A percentile compares a stretch with the other conserved stretches of the same genome.
phyloP scores from a whole-genome alignment of 1,140 invertebrate genomes.

The Calephelis virginiensis region DNA sequence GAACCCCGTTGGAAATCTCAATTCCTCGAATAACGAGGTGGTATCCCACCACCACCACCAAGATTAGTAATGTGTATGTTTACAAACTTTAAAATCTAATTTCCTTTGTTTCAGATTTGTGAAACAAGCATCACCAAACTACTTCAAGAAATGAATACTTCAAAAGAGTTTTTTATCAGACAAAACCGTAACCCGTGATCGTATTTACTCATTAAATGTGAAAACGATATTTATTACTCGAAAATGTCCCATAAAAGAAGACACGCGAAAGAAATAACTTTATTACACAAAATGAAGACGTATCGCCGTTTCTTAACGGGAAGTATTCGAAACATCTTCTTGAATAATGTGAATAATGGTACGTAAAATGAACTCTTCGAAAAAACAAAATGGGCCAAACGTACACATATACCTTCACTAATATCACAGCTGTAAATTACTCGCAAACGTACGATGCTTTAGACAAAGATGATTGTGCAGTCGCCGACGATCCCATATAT shows the following conservation, averaged over 20 bases:
- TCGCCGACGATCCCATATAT: conserved; percentile 72
- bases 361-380: conserved; percentile 54
- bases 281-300: conserved; percentile 36
- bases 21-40: too few relatives aligned
- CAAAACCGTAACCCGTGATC: not conserved
- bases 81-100: not conserved
- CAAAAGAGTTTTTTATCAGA: not conserved
- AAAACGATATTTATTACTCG: conserved; percentile 41
- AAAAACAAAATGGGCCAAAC: conserved; percentile 61
- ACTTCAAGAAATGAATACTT: not conserved
- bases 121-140: not conserved
- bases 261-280: conserved; percentile 35
- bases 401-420: conserved; percentile 46
- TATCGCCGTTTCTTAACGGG: conserved; percentile 26
- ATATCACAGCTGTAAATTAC: conserved; percentile 54
- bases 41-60: too few relatives aligned
- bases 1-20: too few relatives aligned
- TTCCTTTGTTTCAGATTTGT: conserved; percentile 5
- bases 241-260: conserved; percentile 46
- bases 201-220: conserved; percentile 36
- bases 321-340: conserved; percentile 29
- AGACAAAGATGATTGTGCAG: conserved; percentile 62
- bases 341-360: conserved; percentile 34
- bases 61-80: too few relatives aligned
- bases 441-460: conserved; percentile 47